phyloP scores from a whole-genome alignment of 2,113 vertebrate genomes.

The Prunella himalayana region DNA sequence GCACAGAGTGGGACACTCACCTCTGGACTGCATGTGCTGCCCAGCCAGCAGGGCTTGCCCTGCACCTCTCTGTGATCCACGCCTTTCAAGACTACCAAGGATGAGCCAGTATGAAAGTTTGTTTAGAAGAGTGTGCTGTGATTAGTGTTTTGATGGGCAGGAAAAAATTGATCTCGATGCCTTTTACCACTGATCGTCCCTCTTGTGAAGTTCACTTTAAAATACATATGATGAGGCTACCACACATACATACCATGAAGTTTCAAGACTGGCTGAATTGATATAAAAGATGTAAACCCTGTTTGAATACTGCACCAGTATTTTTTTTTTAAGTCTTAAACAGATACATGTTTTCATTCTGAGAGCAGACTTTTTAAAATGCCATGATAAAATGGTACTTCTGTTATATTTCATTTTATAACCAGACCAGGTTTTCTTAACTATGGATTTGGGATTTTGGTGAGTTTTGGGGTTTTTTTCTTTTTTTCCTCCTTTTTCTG shows the following conservation, averaged over 20 bases:
- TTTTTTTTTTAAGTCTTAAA: not conserved
- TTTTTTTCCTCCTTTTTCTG: not conserved
- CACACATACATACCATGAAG: not conserved
- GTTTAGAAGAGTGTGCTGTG: not conserved
- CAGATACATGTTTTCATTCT: not conserved
- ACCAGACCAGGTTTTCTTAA: not conserved
- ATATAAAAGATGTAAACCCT: not conserved
- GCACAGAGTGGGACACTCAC: not conserved
- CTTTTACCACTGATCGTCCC: not conserved
- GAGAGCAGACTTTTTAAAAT: not conserved
- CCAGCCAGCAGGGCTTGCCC: not conserved
- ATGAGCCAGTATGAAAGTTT: not conserved
- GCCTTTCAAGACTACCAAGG: not conserved
- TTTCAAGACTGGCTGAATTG: not conserved
- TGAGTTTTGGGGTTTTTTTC: not conserved
- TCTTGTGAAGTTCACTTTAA: not conserved
- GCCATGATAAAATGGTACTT: not conserved
- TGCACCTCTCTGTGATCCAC: not conserved
- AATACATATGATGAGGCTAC: not conserved
- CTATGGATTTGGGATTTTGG: not conserved
- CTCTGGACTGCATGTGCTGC: not conserved
- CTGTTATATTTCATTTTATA: not conserved
- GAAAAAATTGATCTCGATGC: not conserved
- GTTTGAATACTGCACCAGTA: not conserved
- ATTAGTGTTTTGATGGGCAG: not conserved